Base-by-base conservation (phyloP, 2,113 vertebrate species). In the Rhinoderma darwinii region DNA sequence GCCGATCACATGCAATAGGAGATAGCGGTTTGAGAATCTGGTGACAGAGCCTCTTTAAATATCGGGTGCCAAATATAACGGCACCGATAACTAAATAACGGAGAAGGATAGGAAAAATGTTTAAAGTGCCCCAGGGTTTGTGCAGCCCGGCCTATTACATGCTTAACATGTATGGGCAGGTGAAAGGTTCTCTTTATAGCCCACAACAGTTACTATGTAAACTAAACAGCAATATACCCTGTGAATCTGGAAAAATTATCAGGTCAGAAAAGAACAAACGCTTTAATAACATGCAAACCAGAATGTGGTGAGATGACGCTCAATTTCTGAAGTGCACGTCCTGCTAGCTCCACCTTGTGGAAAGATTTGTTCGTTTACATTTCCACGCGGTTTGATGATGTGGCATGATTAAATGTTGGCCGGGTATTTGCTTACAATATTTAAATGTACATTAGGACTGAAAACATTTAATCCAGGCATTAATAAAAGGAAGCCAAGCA, bases 311-410 rank as follows among this genome's bases (percentile, higher is more conserved):
- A 22, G 32, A 4, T 3, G 6, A 35, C 17, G 17, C 6, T 70
- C 32, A 15, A 18, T 37, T 37, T 20, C 14, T 70, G 10, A 5
- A 78, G 12, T 22, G 14, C 11, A 63, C 82, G 39, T 54, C 39
- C 82, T 39, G 44, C 44, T 66, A 76, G 63, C 44, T 30, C 84
- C 84, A 80, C 63, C 84, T 30, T 30, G 84, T 86, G 84, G 76
- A n/a, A 80, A 70, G 32, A 20, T 54, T 18, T 22, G 63, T 72
- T 78, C 18, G 25, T 80, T 68, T 41, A 84, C 30, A 39, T 59
- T 68, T 78, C 35, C 84, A 79, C 27, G 47, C 61, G 41, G 84
- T 20, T 56, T 80, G 84, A 70, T 80, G 84, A 86, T 72, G 84
- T 86, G 84, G 84, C 84, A 86, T 10, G 25, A 68, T 43, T 63